Evolutionary conservation across 2,113 vertebrate species (phyloP), one percentile per base, ranked within the genome.

Genomic region (Ondatra zibethicus): DNA sequence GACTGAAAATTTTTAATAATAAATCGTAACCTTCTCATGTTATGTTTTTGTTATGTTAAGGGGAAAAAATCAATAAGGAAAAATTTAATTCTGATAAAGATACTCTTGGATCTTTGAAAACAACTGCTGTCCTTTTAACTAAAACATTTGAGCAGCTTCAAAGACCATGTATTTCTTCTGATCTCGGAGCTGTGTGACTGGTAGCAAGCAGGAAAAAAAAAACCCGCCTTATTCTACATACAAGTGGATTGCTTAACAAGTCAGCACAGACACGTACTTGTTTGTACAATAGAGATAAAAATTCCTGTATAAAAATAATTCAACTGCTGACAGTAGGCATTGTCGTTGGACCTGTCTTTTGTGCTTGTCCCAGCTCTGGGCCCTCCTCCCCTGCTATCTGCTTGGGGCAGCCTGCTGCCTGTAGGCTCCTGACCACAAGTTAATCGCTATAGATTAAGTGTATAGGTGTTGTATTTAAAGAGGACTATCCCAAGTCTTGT

Each of bases 231-330:
- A 98, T 98, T 99, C 98, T 99, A 98, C 98, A 99, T 99, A 98
- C 98, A 98, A 99, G 98, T 99, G 98, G 98, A 98, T 99, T 98
- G 98, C 98, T 98, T 99, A 99, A 99, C 98, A 99, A 99, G 98
- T 99, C 98, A 98, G 99, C 98, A 98, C 98, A 98, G 99, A 99
- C 98, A 98, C 97, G 98, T 98, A 98, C 99, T 99, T 99, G 99
- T 99, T 99, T 99, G 99, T 99, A 98, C 98, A 99, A 99, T 98
- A 96, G 98, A 98, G 98, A 99, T 99, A 99, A 99, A 99, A 99
- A 99, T 99, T 99, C 98, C 98, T 98, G 98, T 98, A 99, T 99
- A 99, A 99, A 99, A 99, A 99, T 99, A 98, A 99, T 99, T 99
- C 98, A 98, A 98, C 98, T 98, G 98, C 99, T 99, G 99, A 99